Conservation (phyloP, 2,797 vertebrate species). For the Buceros bicornis region DNA sequence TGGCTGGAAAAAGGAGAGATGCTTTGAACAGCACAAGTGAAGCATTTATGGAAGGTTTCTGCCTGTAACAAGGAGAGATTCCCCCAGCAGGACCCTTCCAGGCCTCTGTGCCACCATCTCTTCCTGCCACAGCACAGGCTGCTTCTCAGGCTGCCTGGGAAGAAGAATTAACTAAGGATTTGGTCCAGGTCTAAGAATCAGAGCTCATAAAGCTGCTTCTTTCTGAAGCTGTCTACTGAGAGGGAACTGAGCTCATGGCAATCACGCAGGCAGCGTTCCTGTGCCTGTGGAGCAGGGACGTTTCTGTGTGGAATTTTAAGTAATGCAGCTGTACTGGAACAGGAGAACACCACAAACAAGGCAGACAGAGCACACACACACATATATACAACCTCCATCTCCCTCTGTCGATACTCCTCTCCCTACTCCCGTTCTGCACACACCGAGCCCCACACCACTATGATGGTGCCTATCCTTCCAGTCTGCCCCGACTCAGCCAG, state of each 20-base stretch:
- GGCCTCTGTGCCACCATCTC: background rate
- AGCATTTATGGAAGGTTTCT: background rate
- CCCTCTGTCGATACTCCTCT: background rate
- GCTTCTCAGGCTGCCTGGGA: background rate
- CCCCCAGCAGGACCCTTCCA: background rate
- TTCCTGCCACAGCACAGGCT: background rate
- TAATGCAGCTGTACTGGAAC: background rate
- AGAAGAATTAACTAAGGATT: background rate
- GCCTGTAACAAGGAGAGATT: background rate
- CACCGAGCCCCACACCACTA: background rate
- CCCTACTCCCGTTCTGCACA: background rate
- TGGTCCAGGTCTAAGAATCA: background rate
- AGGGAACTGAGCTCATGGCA: background rate
- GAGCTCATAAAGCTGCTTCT: background rate
- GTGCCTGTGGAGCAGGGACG: background rate
- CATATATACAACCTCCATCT: too few species aligned
- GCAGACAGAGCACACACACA: background rate
- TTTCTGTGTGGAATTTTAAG: background rate
- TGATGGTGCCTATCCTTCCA: background rate
- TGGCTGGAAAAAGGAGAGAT: too few species aligned
- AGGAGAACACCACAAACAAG: background rate
- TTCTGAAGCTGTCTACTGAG: background rate
- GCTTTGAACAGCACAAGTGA: too few species aligned
- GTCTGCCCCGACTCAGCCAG: fast-evolving
- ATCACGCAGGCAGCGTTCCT: background rate